These are phyloP conservation scores for Daktulosphaira vitifoliae DNA, from an alignment of 1,140 invertebrate genomes.

Conservation along the genomic window DNA sequence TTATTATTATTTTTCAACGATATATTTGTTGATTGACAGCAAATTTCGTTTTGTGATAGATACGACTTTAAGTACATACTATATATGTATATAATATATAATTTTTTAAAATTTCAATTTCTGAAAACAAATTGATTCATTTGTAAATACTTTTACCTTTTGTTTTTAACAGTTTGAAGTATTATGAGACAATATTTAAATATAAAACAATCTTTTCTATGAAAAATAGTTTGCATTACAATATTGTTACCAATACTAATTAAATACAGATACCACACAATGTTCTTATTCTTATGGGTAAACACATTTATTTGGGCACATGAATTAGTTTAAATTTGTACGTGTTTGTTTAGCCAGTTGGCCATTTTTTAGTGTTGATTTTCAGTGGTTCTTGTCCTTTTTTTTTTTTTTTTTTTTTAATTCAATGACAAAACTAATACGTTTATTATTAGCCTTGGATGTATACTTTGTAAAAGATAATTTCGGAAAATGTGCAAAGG, in stretches of 20 bases:
- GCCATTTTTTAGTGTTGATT: constrained; percentile 30
- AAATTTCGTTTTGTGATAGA: constrained; percentile 32
- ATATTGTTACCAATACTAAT: constrained; percentile 29
- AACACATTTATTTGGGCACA: constrained; percentile 27
- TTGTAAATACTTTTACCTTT: constrained; percentile 19
- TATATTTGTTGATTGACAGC: constrained; percentile 27
- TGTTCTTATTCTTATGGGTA: constrained; percentile 17
- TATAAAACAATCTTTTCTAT: constrained; percentile 30
- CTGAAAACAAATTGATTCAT: constrained; percentile 5
- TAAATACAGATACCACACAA: constrained; percentile 3
- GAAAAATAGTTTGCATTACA: constrained; percentile 14
- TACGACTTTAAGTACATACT: constrained; percentile 26
- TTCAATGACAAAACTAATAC: constrained; percentile 20
- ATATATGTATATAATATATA: constrained; percentile 10
- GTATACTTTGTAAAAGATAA: constrained; percentile 33
- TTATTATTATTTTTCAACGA: constrained; percentile 27
- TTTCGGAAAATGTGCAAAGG: constrained; percentile 33
- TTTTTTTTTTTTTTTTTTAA: constrained; percentile 12
- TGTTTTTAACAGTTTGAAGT: constrained; percentile 15
- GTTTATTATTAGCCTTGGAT: constrained; percentile 30
- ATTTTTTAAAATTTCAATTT: constrained; percentile 28
- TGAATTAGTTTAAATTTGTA: constrained; percentile 32
- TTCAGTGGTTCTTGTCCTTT: constrained; percentile 17
- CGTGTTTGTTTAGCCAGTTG: constrained; percentile 30
- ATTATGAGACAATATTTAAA: constrained; percentile 22